phyloP scores from a whole-genome alignment of 2,888 invertebrate species.

The Globia sparganii region DNA sequence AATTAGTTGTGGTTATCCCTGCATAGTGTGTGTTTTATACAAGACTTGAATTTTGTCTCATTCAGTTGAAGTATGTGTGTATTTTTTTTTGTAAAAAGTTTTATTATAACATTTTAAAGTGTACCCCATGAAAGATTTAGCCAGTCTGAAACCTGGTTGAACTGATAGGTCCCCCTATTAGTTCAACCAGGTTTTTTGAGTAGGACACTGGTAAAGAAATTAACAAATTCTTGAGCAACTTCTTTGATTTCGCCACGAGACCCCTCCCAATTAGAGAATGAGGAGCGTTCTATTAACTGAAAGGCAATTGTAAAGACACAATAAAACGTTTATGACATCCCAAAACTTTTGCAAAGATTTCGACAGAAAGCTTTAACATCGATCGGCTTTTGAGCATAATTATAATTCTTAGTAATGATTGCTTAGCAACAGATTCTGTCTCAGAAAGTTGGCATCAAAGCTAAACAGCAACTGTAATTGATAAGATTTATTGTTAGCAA shows the following conservation, averaged over 20 bases:
- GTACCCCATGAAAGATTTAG: no score
- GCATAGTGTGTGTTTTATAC: no score
- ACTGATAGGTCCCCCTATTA: no score
- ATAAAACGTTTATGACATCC: not conserved
- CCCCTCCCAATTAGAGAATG: not conserved
- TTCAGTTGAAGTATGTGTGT: no score
- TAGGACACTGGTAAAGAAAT: not conserved
- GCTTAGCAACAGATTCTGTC: conserved; percentile 1
- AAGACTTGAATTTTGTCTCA: no score
- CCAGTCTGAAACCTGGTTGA: no score
- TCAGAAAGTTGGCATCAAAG: conserved; percentile 15
- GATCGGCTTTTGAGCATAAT: not conserved
- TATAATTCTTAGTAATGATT: conserved; percentile 9
- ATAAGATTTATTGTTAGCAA: conserved; percentile 24
- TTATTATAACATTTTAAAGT: no score
- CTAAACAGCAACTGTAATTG: conserved; percentile 11
- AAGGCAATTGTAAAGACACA: not conserved
- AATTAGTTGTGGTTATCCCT: no score
- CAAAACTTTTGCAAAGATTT: not conserved
- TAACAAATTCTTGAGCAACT: not conserved
- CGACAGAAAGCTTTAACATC: conserved; percentile 2
- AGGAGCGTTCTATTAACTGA: not conserved
- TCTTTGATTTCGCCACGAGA: not conserved
- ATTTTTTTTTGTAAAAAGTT: no score
- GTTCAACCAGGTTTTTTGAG: not conserved